Evolutionary conservation across 2,888 invertebrate species (phyloP).

Genomic region (Scaptomyza polygonia): DNA sequence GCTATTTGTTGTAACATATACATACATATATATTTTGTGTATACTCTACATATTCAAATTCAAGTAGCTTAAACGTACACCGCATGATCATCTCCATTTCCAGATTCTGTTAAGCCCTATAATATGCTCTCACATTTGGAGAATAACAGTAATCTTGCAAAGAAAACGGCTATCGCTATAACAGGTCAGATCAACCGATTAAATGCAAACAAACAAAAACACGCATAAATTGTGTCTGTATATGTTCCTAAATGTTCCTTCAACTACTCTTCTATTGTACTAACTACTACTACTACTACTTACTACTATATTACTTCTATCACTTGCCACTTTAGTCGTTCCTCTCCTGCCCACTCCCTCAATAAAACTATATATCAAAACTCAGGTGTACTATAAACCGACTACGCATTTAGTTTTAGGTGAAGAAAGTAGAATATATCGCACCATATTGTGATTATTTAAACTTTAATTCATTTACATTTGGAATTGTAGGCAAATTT

Average conservation of each 20-base stretch:
- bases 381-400: slow-evolving; percentile 14
- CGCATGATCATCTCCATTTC: slow-evolving; percentile 81
- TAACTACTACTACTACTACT: slow-evolving; percentile 16
- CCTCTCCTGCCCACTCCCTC: background rate
- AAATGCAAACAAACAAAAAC: slow-evolving; percentile 26
- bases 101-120: slow-evolving; percentile 84
- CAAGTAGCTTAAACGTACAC: slow-evolving; percentile 51
- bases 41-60: slow-evolving; percentile 26
- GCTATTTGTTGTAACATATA: slow-evolving; percentile 34
- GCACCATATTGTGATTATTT: slow-evolving; percentile 12
- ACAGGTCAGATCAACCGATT: slow-evolving; percentile 79
- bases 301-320: slow-evolving; percentile 12
- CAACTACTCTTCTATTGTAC: slow-evolving; percentile 54
- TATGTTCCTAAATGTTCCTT: slow-evolving; percentile 53
- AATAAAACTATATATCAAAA: slow-evolving; percentile 8
- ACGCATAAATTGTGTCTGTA: slow-evolving; percentile 41
- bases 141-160: slow-evolving; percentile 83
- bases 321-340: slow-evolving; percentile 43
- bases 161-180: slow-evolving; percentile 84
- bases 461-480: slow-evolving; percentile 4
- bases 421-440: slow-evolving; percentile 3
- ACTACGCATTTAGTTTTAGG: slow-evolving; percentile 24
- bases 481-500: slow-evolving; percentile 1
- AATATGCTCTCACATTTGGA: slow-evolving; percentile 84
- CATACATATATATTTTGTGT: slow-evolving; percentile 27